Percentiles rank a stretch among this genome's conserved stretches.
These are phyloP conservation scores for Taenioides sp. DNA, from an alignment of 2,797 vertebrate genomes.

Conservation along the genomic window DNA sequence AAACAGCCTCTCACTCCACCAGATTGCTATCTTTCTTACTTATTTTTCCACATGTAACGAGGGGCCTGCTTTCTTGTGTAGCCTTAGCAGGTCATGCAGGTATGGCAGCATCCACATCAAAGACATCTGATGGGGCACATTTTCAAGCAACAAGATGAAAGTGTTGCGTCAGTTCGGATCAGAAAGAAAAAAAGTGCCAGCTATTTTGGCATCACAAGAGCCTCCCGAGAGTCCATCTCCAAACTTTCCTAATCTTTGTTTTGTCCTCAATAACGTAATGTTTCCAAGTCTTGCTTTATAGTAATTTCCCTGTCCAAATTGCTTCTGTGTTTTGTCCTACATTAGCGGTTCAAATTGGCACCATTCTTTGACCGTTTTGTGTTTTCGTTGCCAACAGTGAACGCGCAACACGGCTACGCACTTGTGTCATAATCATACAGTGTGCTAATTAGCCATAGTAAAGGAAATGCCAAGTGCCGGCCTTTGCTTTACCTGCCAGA, in stretches of 20 bases:
- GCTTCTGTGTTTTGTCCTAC: constrained; percentile 25
- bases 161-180: constrained; percentile 65
- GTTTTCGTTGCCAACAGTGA: constrained; percentile 16
- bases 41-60: constrained; percentile 63
- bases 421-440: constrained; percentile 50
- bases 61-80: constrained; percentile 62
- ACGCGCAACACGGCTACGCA: constrained; percentile 21
- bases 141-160: constrained; percentile 73
- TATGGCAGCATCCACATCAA: constrained; percentile 63
- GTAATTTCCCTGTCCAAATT: constrained; percentile 11
- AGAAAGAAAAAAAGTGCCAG: constrained; percentile 35
- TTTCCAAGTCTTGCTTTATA: constrained; percentile 23
- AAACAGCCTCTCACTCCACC: constrained; percentile 37
- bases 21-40: constrained; percentile 38
- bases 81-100: constrained; percentile 57
- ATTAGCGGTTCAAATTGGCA: constrained; percentile 13
- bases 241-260: constrained; percentile 55
- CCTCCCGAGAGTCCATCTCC: constrained; percentile 46
- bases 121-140: constrained; percentile 66
- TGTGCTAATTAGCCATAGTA: constrained; percentile 47
- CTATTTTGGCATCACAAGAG: constrained; percentile 53
- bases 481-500: constrained; percentile 64
- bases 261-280: constrained; percentile 48
- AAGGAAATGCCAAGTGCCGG: constrained; percentile 57
- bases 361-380: constrained; percentile 6